Evolutionary conservation across 2,113 vertebrate species (phyloP).

Genomic region (Pomatorhinus ruficollis): DNA sequence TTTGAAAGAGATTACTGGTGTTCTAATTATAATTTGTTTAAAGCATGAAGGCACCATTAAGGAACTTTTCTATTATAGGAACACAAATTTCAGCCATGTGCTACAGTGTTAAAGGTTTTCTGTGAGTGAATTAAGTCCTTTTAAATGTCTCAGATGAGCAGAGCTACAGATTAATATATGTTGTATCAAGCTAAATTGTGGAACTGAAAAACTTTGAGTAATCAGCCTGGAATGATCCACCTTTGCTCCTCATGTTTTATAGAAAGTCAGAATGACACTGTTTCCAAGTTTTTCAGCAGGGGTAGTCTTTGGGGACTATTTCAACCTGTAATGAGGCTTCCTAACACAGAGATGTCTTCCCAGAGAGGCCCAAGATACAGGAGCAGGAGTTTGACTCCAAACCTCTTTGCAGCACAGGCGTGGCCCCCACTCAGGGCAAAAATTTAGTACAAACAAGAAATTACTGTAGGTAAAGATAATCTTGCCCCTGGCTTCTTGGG

Average conservation of each 20-base stretch:
- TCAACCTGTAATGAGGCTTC: not conserved
- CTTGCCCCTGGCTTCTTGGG: not conserved
- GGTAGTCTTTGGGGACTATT: not conserved
- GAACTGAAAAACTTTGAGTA: not conserved
- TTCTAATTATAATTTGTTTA: not conserved
- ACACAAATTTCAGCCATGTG: not conserved
- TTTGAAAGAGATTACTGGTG: not conserved
- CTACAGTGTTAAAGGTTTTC: not conserved
- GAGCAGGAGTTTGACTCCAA: not conserved
- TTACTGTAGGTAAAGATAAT: accelerated
- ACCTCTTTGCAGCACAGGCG: not conserved
- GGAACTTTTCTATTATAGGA: not conserved
- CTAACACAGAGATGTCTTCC: not conserved
- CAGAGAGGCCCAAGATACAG: not conserved
- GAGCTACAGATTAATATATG: not conserved
- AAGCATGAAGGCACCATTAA: not conserved
- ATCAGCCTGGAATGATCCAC: not conserved
- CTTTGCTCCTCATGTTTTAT: not conserved
- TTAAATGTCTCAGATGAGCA: not conserved
- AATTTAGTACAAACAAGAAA: not conserved
- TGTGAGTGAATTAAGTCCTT: not conserved
- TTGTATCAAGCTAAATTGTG: not conserved
- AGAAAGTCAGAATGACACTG: not conserved
- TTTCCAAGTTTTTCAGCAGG: not conserved
- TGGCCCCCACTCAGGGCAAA: not conserved